Evolutionary conservation across 2,797 vertebrate species (phyloP).

Genomic region (Falco naumanni): DNA sequence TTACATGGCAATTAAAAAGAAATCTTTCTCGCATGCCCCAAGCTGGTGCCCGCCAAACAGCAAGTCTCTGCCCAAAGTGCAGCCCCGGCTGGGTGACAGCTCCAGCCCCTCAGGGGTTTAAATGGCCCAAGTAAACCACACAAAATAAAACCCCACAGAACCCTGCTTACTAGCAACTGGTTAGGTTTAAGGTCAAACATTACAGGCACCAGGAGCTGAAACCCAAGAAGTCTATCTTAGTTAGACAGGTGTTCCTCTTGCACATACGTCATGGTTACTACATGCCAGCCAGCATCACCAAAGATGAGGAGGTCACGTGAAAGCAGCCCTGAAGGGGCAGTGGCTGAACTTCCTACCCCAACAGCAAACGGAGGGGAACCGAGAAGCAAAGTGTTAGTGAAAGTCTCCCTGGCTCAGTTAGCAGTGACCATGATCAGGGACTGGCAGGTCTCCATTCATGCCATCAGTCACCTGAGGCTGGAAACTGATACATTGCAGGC

Average conservation of each 20-base stretch:
- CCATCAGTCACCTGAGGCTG: not conserved
- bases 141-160: not conserved
- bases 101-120: not conserved
- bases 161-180: fast-evolving
- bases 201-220: not conserved
- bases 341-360: not conserved
- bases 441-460: not conserved
- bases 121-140: fast-evolving
- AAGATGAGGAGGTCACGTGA: fast-evolving
- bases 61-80: too few relatives aligned
- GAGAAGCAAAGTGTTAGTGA: fast-evolving
- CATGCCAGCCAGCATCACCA: fast-evolving
- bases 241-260: fast-evolving
- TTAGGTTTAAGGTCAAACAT: fast-evolving
- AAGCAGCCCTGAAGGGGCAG: not conserved
- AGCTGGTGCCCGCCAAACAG: not conserved
- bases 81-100: not conserved
- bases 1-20: fast-evolving
- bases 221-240: fast-evolving
- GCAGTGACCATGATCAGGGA: fast-evolving
- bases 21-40: not conserved
- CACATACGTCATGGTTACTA: fast-evolving
- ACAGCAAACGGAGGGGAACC: fast-evolving
- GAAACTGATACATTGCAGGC: fast-evolving
- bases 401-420: not conserved